Evolutionary conservation across 2,797 vertebrate species (phyloP).

Genomic region (Echeneis naucrates): DNA sequence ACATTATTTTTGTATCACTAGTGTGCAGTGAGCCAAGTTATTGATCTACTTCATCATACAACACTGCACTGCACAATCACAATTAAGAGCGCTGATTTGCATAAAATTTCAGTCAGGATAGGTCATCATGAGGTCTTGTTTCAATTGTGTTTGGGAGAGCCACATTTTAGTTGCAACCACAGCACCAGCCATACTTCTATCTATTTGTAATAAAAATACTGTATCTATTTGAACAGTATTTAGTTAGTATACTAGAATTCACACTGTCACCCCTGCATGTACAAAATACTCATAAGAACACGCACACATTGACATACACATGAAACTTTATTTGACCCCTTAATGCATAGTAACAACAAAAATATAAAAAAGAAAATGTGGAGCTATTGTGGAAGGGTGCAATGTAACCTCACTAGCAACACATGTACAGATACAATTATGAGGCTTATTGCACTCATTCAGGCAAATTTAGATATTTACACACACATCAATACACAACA

Average conservation of each 20-base stretch:
- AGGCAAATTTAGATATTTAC: conserved; percentile 39
- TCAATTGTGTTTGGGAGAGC: neutral
- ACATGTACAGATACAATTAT: conserved; percentile 11
- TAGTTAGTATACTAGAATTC: neutral
- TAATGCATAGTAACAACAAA: neutral
- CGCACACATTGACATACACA: conserved; percentile 2
- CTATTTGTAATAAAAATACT: no score
- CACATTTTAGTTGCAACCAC: neutral
- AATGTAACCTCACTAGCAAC: no score
- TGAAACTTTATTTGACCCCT: neutral
- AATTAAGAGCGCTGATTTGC: neutral
- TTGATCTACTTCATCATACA: neutral
- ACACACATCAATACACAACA: conserved; percentile 8
- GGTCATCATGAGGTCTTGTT: neutral
- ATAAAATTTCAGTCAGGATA: neutral
- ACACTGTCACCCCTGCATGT: neutral
- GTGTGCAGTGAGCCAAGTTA: no score
- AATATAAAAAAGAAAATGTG: neutral
- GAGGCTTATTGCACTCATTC: conserved; percentile 31
- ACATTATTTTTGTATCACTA: no score
- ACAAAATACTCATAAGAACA: neutral
- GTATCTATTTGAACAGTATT: neutral
- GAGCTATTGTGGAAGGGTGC: no score
- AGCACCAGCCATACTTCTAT: neutral
- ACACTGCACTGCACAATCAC: neutral